Conservation (phyloP, 2,888 invertebrate genomes). For the Phymatocera aterrima region DNA sequence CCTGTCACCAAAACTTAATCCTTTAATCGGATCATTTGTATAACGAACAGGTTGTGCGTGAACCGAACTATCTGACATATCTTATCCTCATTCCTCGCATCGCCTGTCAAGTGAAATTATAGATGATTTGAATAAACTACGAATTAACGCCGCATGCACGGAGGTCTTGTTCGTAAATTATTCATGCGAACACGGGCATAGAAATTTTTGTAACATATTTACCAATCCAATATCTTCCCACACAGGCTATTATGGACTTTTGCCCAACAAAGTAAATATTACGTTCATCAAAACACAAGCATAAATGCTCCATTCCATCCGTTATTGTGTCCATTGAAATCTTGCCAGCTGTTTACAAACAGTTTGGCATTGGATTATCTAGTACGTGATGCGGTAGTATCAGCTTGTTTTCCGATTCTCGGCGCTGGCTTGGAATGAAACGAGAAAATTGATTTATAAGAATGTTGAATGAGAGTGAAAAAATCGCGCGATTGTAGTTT, state of each 20-base stretch:
- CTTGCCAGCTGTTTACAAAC: background rate
- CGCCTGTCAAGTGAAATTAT: background rate
- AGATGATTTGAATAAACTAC: background rate
- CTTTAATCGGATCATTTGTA: slow-evolving; percentile 45
- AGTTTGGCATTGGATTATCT: background rate
- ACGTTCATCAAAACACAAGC: background rate
- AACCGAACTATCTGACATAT: slow-evolving; percentile 19
- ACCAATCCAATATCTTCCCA: background rate
- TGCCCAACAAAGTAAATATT: background rate
- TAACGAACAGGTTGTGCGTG: slow-evolving; percentile 25
- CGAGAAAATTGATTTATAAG: background rate
- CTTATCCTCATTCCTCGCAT: slow-evolving; percentile 26
- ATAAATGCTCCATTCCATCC: background rate
- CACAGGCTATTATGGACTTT: too few species aligned
- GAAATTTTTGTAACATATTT: background rate
- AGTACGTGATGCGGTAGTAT: background rate
- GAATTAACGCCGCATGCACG: background rate
- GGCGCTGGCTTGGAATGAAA: background rate
- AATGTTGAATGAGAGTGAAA: background rate
- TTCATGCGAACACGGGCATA: background rate
- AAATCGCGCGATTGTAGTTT: slow-evolving; percentile 8
- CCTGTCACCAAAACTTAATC: slow-evolving; percentile 44
- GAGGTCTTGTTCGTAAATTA: background rate
- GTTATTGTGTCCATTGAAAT: background rate
- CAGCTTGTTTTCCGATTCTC: background rate